phyloP scores from a whole-genome alignment of 30 jellyfish, hydroid and myxozoan genomes.

The Pelagia noctiluca region DNA sequence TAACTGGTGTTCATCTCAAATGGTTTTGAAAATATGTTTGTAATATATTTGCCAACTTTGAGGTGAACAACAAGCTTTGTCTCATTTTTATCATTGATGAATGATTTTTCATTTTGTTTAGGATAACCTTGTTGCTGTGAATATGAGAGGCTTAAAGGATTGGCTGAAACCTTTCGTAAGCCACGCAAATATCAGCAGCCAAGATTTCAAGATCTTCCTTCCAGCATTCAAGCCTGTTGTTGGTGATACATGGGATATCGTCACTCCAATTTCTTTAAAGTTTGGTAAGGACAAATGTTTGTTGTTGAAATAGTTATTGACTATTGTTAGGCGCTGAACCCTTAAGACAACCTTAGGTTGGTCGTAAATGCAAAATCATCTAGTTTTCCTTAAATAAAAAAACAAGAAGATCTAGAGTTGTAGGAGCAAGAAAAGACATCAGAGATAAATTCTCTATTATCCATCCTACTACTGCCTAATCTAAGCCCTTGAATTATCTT shows the following conservation, averaged over 20 bases:
- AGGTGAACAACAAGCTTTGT: neutral
- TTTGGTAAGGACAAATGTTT: slow-evolving; percentile 39
- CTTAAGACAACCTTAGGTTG: too few relatives aligned
- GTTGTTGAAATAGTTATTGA: neutral
- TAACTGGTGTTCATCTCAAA: neutral
- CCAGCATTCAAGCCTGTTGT: slow-evolving; percentile 6
- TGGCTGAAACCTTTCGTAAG: slow-evolving; percentile 46
- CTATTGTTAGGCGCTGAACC: neutral
- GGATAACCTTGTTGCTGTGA: slow-evolving; percentile 42
- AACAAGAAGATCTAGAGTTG: too few relatives aligned
- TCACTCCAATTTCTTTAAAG: slow-evolving; percentile 28
- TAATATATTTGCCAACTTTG: neutral
- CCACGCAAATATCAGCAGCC: slow-evolving; percentile 32
- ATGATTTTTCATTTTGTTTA: neutral
- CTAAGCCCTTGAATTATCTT: too few relatives aligned
- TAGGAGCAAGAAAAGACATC: too few relatives aligned
- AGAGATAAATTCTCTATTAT: too few relatives aligned
- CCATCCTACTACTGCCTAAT: too few relatives aligned
- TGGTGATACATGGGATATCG: slow-evolving; percentile 59
- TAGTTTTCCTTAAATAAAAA: too few relatives aligned
- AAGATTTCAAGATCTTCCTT: slow-evolving; percentile 33
- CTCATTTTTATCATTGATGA: neutral
- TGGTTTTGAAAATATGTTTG: too few relatives aligned
- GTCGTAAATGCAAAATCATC: too few relatives aligned
- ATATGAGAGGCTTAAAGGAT: slow-evolving; percentile 13